Conservation (phyloP, 2,113 vertebrate genomes). For the Mixornis gularis region DNA sequence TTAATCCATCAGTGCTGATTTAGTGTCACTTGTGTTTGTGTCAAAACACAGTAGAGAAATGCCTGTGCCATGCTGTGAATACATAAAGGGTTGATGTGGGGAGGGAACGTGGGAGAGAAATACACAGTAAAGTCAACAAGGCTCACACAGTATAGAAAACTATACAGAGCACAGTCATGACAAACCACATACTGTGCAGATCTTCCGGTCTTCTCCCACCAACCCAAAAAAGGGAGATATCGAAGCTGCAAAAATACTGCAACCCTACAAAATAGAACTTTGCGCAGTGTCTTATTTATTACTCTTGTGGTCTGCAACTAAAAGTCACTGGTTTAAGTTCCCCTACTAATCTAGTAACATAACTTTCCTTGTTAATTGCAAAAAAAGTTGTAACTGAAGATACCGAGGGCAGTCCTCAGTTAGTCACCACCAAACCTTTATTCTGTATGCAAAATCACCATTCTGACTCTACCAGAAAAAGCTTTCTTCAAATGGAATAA, state of each 20-base stretch:
- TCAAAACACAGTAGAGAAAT: background rate
- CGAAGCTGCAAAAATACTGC: background rate
- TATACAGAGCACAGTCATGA: background rate
- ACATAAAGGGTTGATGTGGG: rapidly evolving
- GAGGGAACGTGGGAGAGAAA: background rate
- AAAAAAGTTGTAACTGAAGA: background rate
- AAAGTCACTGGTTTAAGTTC: background rate
- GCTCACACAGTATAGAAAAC: background rate
- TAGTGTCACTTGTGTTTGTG: background rate
- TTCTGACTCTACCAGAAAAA: background rate
- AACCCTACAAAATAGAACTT: background rate
- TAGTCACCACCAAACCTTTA: background rate
- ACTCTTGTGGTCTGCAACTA: background rate
- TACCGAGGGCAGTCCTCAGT: background rate
- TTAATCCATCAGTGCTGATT: background rate
- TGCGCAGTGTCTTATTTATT: background rate
- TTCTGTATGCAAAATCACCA: background rate
- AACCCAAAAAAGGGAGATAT: background rate
- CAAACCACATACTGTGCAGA: background rate
- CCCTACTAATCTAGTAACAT: background rate
- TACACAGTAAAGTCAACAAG: background rate
- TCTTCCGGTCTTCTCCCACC: background rate
- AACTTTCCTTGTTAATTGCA: background rate
- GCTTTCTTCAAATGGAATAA: background rate
- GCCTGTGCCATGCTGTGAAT: background rate